Conservation (phyloP, 2,888 invertebrate species). For the Cerastis rubricosa region DNA sequence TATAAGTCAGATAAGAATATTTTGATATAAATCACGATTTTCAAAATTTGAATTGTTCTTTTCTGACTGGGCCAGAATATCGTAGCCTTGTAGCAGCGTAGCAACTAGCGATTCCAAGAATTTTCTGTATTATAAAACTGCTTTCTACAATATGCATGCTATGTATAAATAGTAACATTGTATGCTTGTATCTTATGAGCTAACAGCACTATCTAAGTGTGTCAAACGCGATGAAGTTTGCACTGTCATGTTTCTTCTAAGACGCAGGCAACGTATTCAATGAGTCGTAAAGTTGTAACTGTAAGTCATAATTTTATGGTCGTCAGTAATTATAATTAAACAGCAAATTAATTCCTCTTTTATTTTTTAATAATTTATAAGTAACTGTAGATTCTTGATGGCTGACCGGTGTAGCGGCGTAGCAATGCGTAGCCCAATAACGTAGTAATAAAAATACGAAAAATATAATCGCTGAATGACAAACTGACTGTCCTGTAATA, state of each 20-base stretch:
- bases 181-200: constrained; percentile 4
- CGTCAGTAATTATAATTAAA: background rate
- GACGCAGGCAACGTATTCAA: constrained; percentile 8
- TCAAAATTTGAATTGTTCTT: too few species aligned
- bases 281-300: constrained; percentile 24
- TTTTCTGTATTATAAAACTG: background rate
- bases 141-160: background rate
- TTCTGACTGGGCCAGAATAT: background rate
- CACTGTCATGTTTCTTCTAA: constrained; percentile 5
- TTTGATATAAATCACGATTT: too few species aligned
- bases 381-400: background rate
- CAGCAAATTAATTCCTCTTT: background rate
- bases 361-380: background rate
- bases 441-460: background rate
- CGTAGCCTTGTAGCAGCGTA: background rate
- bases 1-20: background rate
- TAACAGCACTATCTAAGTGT: constrained; percentile 43
- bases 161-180: background rate
- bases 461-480: background rate
- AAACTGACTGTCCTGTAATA: background rate
- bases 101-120: background rate
- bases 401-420: background rate
- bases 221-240: constrained; percentile 17
- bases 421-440: background rate
- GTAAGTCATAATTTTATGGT: constrained; percentile 12